Base-by-base conservation (phyloP, 2,797 vertebrate species). In the Periophthalmus magnuspinnatus region DNA sequence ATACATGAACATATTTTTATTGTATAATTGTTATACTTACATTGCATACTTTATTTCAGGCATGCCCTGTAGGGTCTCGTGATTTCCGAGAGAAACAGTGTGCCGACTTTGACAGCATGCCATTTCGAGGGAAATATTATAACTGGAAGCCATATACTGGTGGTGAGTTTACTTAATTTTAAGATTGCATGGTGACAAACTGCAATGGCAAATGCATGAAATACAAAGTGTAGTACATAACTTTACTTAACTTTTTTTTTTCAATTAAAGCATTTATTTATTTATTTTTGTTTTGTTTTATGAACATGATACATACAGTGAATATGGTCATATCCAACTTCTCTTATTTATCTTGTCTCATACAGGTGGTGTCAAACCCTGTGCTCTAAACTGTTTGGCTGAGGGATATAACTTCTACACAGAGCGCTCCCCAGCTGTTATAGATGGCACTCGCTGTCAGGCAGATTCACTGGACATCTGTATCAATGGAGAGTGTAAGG, bases 401-500 rank as follows among this genome's bases (percentile, higher is more conserved):
- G 97, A 99, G 90, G 97, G 97, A 72, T 99, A 98, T 65, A 99
- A 99, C 93, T 99, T 99, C 93, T 99, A 99, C 91, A 99, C 97
- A 1, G 97, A 99, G 91, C 95, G 97, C 78, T 94, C 97, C 65
- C 96, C 97, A 47, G 97, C 97, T 0, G 97, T 99, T 77, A 96
- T 97, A 60, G 97, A 99, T 71, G 97, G 97, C 72, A 99, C 97
- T 52, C 95, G 95, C 34, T 99, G 97, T 92, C 96, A 96, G 89
- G 94, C 93, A 0, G 97, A 99, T 90, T 98, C 97, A 38, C 90
- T 99, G 91, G 96, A 99, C 91, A 99, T 99, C 77, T 99, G 97
- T 93, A 98, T 99, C 91, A 99, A 99, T 45, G 97, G 97, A 88
- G 97, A 99, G 92, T 99, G 97, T 93, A 99, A 98, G 96, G 97